Base-by-base conservation (phyloP, 1,140 invertebrate genomes). In the Caenorhabditis brenneri region DNA sequence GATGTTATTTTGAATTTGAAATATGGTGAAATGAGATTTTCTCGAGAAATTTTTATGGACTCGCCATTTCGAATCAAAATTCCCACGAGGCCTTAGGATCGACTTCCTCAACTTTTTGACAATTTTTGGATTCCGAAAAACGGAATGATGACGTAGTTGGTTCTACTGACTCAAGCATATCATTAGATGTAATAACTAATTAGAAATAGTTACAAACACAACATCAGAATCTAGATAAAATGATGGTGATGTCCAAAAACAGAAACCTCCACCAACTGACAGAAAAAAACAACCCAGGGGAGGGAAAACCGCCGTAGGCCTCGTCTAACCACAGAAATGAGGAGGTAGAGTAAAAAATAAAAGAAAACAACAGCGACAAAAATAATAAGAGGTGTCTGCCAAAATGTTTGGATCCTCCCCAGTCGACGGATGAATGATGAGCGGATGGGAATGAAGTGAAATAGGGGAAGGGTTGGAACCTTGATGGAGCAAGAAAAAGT, bases 401-500 rank as follows among this genome's bases (percentile, higher is more conserved):
- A 74, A 46, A 42, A 74, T 74, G 36, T 42, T 74, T 42, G 65
- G 36, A 74, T 39, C 36, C 19, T 22, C n/a, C 7, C 24, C 19
- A 27, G 7, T 15, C 65, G 36, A 22, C 65, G 24, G 65, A 74
- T 74, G 65, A 74, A 39, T 74, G 65, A 74, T 74, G 58, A 65
- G 58, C 58, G 58, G 29, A 33, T 33, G 29, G 19, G 31, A 36
- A 65, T 65, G 65, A 74, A 74, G 36, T 74, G 65, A 74, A 74
- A 42, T 33, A 74, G 36, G 65, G 65, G 46, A 55, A 46, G 65
- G 22, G 36, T 42, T 42, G 65, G 65, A 74, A 74, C 65, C 65
- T 74, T 74, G 65, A 74, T 74, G 36, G 36, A 74, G 65, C 65
- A 74, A n/a, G 15, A 65, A 74, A 74, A 74, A 33, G 65, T 74